Percentiles rank a stretch among this genome's conserved stretches.
These are phyloP conservation scores for Pterocles burchelli DNA, from an alignment of 2,113 vertebrate genomes.

Conservation along the genomic window DNA sequence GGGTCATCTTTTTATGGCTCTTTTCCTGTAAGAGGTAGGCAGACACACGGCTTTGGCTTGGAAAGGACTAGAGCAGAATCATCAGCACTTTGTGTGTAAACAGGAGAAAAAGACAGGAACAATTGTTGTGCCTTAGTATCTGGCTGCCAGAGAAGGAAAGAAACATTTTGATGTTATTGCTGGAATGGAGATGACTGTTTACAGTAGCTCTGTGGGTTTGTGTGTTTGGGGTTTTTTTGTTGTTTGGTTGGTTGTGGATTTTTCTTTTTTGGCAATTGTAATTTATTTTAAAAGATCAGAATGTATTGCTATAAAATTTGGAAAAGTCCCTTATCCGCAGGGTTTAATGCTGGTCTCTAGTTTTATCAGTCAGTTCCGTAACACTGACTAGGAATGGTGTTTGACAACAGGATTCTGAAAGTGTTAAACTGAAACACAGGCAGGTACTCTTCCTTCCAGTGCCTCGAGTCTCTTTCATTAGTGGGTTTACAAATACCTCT, in stretches of 20 bases:
- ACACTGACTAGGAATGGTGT: neutral
- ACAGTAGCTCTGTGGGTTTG: neutral
- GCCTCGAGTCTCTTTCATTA: neutral
- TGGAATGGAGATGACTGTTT: neutral
- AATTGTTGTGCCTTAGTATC: neutral
- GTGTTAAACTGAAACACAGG: neutral
- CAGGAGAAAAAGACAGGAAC: neutral
- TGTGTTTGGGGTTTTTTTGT: neutral
- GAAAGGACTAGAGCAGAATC: neutral
- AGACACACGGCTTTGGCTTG: neutral
- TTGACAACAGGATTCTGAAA: neutral
- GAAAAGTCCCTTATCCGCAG: neutral
- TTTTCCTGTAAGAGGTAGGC: neutral
- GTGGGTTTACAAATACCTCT: neutral
- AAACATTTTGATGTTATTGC: neutral
- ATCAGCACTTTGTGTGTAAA: neutral
- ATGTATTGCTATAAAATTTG: neutral
- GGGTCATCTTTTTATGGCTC: neutral
- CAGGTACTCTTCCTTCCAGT: neutral
- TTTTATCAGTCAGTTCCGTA: neutral
- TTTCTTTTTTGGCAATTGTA: neutral
- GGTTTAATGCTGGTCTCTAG: neutral
- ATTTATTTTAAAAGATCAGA: neutral
- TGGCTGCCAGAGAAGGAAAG: neutral
- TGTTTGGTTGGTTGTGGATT: neutral